A percentile compares a stretch with the other conserved stretches of the same genome.
Conservation (phyloP, 2,888 invertebrate species). For the Hyppa rectilinea region DNA sequence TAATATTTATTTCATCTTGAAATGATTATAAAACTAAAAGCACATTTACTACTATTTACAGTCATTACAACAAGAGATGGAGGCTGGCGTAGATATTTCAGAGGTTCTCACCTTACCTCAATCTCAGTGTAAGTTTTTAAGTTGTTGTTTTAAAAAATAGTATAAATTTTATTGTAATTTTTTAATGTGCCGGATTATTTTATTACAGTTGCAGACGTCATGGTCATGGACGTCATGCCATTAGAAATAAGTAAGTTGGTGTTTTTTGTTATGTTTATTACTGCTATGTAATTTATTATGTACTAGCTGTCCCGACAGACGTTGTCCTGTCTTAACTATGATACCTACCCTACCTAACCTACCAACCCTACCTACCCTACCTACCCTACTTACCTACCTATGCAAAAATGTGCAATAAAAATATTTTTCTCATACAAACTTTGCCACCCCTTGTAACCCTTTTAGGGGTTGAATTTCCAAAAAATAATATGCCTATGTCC, state of each 20-base stretch:
- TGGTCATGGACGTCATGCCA: not conserved
- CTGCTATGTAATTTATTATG: not conserved
- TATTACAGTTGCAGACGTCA: not conserved
- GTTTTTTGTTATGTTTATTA: not conserved
- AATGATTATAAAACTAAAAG: not conserved
- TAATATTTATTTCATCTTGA: not conserved
- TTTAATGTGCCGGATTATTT: not conserved
- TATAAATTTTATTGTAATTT: not conserved
- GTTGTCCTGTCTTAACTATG: no score
- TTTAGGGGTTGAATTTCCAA: no score
- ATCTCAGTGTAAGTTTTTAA: not conserved
- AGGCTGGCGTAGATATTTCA: not conserved
- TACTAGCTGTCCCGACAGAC: no score
- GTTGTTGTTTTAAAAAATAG: not conserved
- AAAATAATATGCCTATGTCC: no score
- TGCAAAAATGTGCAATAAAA: no score
- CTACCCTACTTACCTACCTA: no score
- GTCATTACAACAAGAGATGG: not conserved
- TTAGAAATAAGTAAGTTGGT: not conserved
- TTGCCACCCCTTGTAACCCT: no score
- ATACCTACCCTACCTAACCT: no score
- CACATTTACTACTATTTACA: slow-evolving; percentile 2
- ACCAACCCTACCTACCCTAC: no score
- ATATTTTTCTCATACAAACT: no score
- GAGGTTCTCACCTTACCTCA: not conserved